Evolutionary conservation across 2,113 vertebrate species (phyloP).

Genomic region (Ciconia boyciana): DNA sequence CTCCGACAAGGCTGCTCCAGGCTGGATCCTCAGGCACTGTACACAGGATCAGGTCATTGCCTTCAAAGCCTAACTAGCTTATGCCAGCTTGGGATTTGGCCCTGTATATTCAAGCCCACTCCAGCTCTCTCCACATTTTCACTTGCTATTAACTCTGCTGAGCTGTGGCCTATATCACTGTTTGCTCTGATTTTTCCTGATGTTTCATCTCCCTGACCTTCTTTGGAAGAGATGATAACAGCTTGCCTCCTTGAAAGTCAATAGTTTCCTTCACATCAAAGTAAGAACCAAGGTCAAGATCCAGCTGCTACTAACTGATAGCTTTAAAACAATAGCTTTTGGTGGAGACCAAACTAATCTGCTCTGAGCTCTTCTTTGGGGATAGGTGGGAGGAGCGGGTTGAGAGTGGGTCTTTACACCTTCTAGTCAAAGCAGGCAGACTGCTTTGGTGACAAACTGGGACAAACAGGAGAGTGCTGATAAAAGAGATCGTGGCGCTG

Average conservation of each 20-base stretch:
- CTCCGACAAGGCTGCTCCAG: background rate
- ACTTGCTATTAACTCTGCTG: background rate
- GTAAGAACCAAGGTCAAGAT: slow-evolving; percentile 5
- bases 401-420: background rate
- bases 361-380: background rate
- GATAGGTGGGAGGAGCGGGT: background rate
- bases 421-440: background rate
- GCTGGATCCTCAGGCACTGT: background rate
- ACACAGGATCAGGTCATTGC: background rate
- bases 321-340: slow-evolving; percentile 27
- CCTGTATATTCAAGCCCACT: background rate
- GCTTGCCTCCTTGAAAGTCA: background rate
- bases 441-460: background rate
- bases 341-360: background rate
- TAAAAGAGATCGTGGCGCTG: background rate
- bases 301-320: background rate
- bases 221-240: background rate
- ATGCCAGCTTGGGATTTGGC: background rate
- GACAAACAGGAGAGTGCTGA: background rate
- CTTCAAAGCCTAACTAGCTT: background rate
- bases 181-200: background rate
- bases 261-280: background rate
- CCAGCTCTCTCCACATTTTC: background rate
- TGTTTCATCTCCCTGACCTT: slow-evolving; percentile 21
- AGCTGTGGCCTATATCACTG: background rate